Conservation (phyloP, 2,113 vertebrate genomes). For the Ploceus nigricollis region DNA sequence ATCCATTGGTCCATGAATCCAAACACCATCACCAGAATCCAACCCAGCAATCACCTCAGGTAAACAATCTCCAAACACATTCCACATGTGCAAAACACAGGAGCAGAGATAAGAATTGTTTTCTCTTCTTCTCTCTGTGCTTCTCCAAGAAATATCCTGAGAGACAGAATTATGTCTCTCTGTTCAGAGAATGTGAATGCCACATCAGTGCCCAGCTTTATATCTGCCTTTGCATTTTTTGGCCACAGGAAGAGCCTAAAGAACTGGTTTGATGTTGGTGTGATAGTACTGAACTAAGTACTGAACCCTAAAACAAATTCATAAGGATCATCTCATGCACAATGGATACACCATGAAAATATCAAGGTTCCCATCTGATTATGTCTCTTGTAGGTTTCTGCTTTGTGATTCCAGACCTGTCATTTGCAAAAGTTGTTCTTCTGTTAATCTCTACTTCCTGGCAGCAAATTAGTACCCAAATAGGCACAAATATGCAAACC, state of each 20-base stretch:
- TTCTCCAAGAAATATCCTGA: too few species aligned
- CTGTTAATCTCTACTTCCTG: neutral
- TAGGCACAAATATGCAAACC: neutral
- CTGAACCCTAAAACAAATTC: neutral
- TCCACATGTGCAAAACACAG: too few species aligned
- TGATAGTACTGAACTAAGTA: neutral
- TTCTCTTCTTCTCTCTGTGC: too few species aligned
- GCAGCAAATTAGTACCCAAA: neutral
- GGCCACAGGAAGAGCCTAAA: neutral
- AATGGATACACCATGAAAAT: neutral
- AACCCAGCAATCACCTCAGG: too few species aligned
- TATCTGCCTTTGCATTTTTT: neutral
- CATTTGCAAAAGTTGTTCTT: neutral
- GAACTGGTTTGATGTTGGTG: neutral
- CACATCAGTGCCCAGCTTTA: rapidly evolving
- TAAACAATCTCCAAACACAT: too few species aligned
- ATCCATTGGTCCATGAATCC: too few species aligned
- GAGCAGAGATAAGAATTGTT: too few species aligned
- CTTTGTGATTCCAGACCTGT: neutral
- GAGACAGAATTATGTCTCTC: too few species aligned
- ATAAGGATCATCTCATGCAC: neutral
- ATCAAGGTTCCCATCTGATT: neutral
- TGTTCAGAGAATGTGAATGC: too few species aligned
- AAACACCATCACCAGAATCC: too few species aligned
- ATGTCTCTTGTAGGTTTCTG: neutral